phyloP scores from a whole-genome alignment of 2,888 invertebrate genomes.

The Thymelicus acteon region DNA sequence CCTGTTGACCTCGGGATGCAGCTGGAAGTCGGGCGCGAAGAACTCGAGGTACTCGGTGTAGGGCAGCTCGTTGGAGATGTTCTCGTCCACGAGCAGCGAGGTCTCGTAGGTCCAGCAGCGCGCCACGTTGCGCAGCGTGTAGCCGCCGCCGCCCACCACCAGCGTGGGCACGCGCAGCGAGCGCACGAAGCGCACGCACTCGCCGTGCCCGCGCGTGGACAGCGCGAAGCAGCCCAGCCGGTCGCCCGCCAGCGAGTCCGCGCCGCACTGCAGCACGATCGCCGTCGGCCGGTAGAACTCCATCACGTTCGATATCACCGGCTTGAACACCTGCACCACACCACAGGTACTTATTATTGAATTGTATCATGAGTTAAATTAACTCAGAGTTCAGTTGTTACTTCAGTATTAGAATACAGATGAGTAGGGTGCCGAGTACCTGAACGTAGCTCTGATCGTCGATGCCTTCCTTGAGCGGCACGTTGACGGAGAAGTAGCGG shows the following conservation, averaged over 20 bases:
- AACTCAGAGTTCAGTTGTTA: too few species aligned
- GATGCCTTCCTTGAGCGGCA: constrained; percentile 98
- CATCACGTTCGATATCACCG: constrained; percentile 96
- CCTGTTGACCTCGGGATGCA: constrained; percentile 96
- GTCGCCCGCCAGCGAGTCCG: constrained; percentile 98
- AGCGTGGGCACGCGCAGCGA: constrained; percentile 95
- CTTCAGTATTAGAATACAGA: background rate
- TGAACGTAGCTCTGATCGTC: constrained; percentile 96
- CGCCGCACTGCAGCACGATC: constrained; percentile 98
- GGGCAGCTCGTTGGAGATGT: constrained; percentile 97
- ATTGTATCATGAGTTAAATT: too few species aligned
- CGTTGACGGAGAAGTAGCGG: constrained; percentile 98
- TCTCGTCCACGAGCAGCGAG: constrained; percentile 95
- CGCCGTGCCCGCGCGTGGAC: constrained; percentile 97
- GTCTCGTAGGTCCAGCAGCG: constrained; percentile 99
- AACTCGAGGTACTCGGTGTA: constrained; percentile 98
- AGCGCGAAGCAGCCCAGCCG: constrained; percentile 97
- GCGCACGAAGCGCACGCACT: constrained; percentile 98
- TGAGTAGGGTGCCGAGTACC: constrained; percentile 61
- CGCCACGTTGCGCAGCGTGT: constrained; percentile 98
- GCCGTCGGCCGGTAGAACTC: constrained; percentile 98
- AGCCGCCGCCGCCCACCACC: constrained; percentile 93
- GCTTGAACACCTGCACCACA: constrained; percentile 91
- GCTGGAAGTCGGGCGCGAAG: constrained; percentile 98
- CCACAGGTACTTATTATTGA: too few species aligned